Evolutionary conservation across 2,113 vertebrate genomes (phyloP), one percentile per base, ranked within the genome.

Genomic region (Cynoglossus semilaevis): DNA sequence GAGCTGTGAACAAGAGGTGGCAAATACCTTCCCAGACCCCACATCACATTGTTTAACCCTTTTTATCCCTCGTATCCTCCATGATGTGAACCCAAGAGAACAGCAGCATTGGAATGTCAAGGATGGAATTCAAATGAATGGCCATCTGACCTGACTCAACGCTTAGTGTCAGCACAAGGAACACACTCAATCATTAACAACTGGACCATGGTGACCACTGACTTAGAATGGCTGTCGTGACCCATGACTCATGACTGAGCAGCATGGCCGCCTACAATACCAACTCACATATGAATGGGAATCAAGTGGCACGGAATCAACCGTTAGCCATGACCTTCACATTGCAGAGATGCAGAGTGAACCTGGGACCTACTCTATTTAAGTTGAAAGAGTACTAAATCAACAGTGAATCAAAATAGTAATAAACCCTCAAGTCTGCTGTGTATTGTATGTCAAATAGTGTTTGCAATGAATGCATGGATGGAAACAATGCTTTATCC

Each of bases 81-180:
- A 15, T 52, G 75, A 79, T 77, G 79, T 79, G 72, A 87, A 86
- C 84, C 87, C 87, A 71, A 66, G 63, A 77, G 81, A 84, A 76
- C 48, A 22, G 67, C 66, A 19, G 59, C 51, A 6, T 40, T 78
- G 87, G 89, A 90, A 91, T 90, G 82, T 84, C 62, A 41, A 13
- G 63, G 73, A 72, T 68, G 82, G 85, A 88, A 91, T 91, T 88
- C 84, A 69, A 76, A 51, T 74, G 70, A 77, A 82, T 78, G 79
- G 72, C 72, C 50, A 36, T 83, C 89, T 90, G 90, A 91, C 89
- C 88, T 66, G 78, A 74, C 82, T 82, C 86, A 60, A 67, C 84
- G 84, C 83, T 85, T 80, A 73, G 72, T 77, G 81, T 83, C 80
- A 72, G 73, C 83, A 55, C 68, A 63, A 57, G 80, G 69, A 85